Evolutionary conservation across 2,113 vertebrate genomes (phyloP), one percentile per base, ranked within the genome.

Genomic region (Silurus asotus): DNA sequence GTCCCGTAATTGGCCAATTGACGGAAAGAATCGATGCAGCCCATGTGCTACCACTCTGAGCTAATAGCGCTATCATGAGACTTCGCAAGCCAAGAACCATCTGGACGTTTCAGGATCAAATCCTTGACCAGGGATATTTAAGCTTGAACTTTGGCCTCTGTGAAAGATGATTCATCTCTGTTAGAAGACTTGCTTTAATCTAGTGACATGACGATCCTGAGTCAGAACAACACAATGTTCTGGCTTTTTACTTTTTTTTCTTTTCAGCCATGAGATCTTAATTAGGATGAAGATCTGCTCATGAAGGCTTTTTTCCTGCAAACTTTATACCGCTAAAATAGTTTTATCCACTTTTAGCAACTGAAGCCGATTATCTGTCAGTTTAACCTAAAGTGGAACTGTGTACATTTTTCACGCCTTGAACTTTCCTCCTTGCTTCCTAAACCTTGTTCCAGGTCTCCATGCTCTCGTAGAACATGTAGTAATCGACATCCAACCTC

Each of bases 41-140:
- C 85, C 91, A 92, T 90, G 84, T 92, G 91, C 80, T 90, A 86
- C 84, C 83, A 88, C 90, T 91, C 84, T 87, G 78, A 58, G 75
- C 69, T 88, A 88, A 84, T 89, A 84, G 86, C 82, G 62, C 82
- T 83, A 89, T 88, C 81, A 87, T 86, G 84, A 76, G 69, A 67
- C 14, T 84, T 82, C 53, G 55, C 84, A 72, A 37, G 76, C 69
- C 55, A 53, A 86, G 62, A n/a, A 84, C 87, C 90, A 91, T 91
- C 89, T 91, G 90, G 86, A 72, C 23, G 11, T 76, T 76, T 87
- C 51, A 78, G 65, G 11, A 5, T 56, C 37, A 51, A 83, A 84
- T 87, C 83, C 85, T 88, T 82, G 83, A 87, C 85, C 77, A 53
- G 84, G 70, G 81, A 87, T 80, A 65, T 87, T 81, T 85, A 6